Conservation (phyloP, 2,888 invertebrate genomes). For the Eledona agricola region DNA sequence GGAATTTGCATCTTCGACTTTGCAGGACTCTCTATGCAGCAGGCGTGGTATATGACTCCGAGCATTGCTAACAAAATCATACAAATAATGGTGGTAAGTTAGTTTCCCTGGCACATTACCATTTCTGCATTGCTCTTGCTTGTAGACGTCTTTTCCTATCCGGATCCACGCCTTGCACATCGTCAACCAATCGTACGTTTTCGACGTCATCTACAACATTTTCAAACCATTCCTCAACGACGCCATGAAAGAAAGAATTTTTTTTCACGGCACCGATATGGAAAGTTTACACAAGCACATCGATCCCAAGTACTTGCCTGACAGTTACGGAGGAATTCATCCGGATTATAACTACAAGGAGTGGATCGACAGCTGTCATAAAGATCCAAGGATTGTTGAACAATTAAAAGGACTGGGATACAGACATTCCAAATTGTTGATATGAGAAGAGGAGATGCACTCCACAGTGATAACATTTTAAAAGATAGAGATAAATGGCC, state of each 20-base stretch:
- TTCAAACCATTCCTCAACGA: constrained; percentile 80
- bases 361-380: constrained; percentile 74
- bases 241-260: constrained; percentile 70
- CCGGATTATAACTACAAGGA: constrained; percentile 78
- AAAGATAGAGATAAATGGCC: neutral
- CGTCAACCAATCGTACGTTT: constrained; percentile 82
- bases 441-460: constrained; percentile 26
- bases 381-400: constrained; percentile 67
- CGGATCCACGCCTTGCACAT: constrained; percentile 79
- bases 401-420: constrained; percentile 71
- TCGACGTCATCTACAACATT: constrained; percentile 79
- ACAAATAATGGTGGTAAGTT: constrained; percentile 74
- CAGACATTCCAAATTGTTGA: too few relatives aligned
- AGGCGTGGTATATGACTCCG: constrained; percentile 79
- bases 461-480: neutral
- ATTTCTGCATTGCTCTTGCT: constrained; percentile 32
- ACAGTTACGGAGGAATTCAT: constrained; percentile 70
- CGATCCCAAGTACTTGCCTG: constrained; percentile 74
- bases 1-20: constrained; percentile 82
- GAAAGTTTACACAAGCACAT: constrained; percentile 79
- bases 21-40: constrained; percentile 73
- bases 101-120: neutral
- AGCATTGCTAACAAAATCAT: constrained; percentile 73
- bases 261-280: constrained; percentile 77
- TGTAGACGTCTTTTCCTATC: constrained; percentile 77